phyloP scores from a whole-genome alignment of 2,888 invertebrate species.

The Acleris literana region DNA sequence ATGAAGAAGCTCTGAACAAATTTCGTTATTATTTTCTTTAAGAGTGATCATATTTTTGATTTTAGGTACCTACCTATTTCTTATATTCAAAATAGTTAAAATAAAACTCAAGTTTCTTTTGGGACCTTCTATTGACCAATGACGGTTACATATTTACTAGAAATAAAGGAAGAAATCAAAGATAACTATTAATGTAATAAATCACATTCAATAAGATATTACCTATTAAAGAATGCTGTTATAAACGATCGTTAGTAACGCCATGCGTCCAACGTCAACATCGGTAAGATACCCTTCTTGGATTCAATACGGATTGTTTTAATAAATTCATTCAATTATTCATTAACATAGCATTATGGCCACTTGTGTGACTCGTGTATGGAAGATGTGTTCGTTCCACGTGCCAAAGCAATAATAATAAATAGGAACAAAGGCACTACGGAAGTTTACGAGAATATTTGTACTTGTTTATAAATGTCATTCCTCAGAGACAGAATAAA shows the following conservation, averaged over 20 bases:
- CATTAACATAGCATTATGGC: constrained; percentile 18
- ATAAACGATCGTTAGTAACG: neutral
- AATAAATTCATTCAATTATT: too few relatives aligned
- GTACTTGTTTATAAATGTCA: neutral
- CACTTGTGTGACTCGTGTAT: neutral
- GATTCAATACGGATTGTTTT: constrained; percentile 10
- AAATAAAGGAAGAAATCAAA: neutral
- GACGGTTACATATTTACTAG: too few relatives aligned
- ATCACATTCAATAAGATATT: neutral
- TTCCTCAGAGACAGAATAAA: too few relatives aligned
- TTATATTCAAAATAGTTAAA: too few relatives aligned
- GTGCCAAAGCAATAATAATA: neutral
- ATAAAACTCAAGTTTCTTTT: too few relatives aligned
- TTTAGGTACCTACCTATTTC: too few relatives aligned
- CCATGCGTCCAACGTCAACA: neutral
- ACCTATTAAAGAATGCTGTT: neutral
- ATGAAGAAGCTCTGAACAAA: too few relatives aligned
- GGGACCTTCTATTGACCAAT: too few relatives aligned
- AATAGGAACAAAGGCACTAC: constrained; percentile 4
- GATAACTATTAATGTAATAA: neutral
- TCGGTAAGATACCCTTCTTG: constrained; percentile 19
- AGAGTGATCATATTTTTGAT: too few relatives aligned
- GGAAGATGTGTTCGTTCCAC: neutral
- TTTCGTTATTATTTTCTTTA: too few relatives aligned
- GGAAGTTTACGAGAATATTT: neutral